A percentile compares a stretch with the other conserved stretches of the same genome.
Conservation (phyloP, 2,113 vertebrate genomes). For the Menura novaehollandiae region DNA sequence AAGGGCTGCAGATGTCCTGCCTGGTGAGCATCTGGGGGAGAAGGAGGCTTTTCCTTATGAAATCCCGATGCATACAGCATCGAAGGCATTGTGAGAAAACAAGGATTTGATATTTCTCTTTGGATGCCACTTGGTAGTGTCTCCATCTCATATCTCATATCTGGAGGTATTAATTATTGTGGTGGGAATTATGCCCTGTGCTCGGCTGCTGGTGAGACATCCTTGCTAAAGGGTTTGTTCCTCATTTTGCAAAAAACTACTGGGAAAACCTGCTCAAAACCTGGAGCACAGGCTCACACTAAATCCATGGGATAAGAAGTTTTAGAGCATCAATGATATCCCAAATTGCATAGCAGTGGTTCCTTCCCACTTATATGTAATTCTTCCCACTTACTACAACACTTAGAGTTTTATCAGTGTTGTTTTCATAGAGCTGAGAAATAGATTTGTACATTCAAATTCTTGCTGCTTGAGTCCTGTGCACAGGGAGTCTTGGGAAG, state of each 20-base stretch:
- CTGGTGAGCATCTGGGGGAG: not conserved
- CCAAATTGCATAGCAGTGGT: not conserved
- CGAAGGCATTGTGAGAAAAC: not conserved
- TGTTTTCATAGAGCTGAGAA: not conserved
- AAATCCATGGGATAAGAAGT: not conserved
- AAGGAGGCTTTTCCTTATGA: not conserved
- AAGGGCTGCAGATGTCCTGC: conserved; percentile 55
- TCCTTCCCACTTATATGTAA: not conserved
- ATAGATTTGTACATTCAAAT: not conserved
- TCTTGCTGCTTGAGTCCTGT: not conserved
- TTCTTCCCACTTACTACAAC: not conserved
- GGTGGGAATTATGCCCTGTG: not conserved
- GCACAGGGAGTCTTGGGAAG: not conserved
- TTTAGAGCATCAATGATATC: not conserved
- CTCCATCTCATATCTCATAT: not conserved
- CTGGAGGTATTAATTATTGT: not conserved
- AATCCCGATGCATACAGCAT: not conserved
- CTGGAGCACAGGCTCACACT: not conserved
- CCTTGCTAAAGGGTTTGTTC: not conserved
- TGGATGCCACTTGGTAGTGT: not conserved
- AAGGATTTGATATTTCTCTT: not conserved
- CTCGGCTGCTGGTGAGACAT: not conserved
- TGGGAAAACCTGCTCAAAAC: not conserved
- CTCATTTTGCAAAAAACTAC: not conserved
- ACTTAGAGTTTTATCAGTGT: fast-evolving